phyloP scores from a whole-genome alignment of 2,113 vertebrate species.

The Sturnus vulgaris region DNA sequence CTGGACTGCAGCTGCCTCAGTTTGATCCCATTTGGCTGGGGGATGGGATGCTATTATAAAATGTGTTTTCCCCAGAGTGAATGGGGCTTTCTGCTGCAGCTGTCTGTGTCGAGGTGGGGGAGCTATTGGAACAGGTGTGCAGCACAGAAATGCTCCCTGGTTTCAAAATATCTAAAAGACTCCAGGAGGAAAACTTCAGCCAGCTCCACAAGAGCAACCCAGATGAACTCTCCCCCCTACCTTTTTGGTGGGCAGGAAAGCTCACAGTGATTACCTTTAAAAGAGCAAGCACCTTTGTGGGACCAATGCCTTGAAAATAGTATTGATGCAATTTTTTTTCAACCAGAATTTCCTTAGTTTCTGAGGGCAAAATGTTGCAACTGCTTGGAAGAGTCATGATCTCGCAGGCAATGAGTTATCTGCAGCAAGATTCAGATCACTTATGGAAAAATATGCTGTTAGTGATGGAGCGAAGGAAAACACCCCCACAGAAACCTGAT shows the following conservation, averaged over 20 bases:
- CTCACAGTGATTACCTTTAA: background rate
- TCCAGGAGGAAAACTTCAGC: background rate
- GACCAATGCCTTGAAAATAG: background rate
- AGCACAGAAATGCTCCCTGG: background rate
- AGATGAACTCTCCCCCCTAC: background rate
- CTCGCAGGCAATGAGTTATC: background rate
- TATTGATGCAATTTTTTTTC: background rate
- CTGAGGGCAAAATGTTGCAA: background rate
- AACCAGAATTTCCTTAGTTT: background rate
- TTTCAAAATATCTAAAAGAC: background rate
- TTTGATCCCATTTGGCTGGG: conserved; percentile 34
- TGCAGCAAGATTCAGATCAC: background rate
- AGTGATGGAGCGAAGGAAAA: background rate
- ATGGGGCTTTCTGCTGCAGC: background rate
- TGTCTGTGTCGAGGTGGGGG: background rate
- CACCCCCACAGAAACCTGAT: conserved; percentile 25
- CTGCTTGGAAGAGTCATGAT: background rate
- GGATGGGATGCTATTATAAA: conserved; percentile 2
- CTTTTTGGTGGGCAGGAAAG: background rate
- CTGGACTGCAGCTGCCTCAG: conserved; percentile 36
- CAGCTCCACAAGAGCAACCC: background rate
- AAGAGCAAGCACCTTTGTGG: background rate
- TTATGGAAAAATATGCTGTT: background rate
- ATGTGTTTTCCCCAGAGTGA: background rate
- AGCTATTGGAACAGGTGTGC: background rate